Evolutionary conservation across 2,797 vertebrate species (phyloP), one percentile per base, ranked within the genome.

Genomic region (Acrocephalus scirpaceus): DNA sequence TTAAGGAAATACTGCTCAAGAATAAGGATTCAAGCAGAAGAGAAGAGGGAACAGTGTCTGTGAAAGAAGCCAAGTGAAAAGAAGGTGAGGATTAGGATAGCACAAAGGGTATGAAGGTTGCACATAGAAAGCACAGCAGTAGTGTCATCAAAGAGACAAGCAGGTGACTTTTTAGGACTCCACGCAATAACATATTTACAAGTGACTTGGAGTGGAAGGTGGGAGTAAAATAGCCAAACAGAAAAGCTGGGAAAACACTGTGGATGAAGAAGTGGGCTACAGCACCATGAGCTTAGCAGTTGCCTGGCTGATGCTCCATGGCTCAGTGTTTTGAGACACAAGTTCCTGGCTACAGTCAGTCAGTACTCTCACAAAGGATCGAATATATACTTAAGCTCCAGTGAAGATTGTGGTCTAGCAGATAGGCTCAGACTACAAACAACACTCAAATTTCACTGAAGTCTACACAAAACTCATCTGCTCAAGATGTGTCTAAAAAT

Each of bases 1-100:
- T 80, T 70, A 57, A 82, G 34, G 50, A 91, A 93, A 83, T 45
- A 73, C 16, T 32, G 26, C 65, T 86, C 71, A 57, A 90, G 38
- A 71, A 50, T 26, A 71, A 65, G 32, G 54, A 77, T 57, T 71
- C 42, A 75, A 92, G 71, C 58, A 95, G 82, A 82, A 73, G 10
- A 61, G 26, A 72, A 67, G 34, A 67, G 18, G 15, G 23, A 86
- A 75, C 30, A 50, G 23, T 25, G 30, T 21, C 36, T 66, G 9
- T n/a, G 48, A 71, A 78, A 78, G 54, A 76, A 79, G 64, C 51
- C 61, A 66, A 67, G 32, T n/a, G 64, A 74, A 77, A 88, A 74
- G 66, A 78, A 50, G 36, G 48, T 53, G 44, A 89, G 51, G 44
- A 56, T 86, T 85, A 73, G 26, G 54, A 65, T 5, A 53, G 64